These are phyloP conservation scores for Clivina fossor DNA, from an alignment of 2,888 invertebrate species.

Conservation along the genomic window DNA sequence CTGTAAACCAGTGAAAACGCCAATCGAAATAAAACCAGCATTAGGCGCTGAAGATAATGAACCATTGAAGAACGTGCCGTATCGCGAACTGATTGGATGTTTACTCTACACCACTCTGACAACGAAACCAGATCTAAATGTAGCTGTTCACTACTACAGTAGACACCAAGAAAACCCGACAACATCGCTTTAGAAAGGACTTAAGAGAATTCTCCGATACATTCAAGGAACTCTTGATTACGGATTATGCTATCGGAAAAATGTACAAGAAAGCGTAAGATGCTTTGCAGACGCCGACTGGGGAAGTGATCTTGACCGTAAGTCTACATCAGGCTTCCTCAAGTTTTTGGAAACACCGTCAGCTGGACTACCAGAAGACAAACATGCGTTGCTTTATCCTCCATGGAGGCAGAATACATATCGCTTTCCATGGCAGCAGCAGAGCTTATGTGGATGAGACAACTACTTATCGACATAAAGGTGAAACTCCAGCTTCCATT, in stretches of 20 bases:
- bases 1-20: slow-evolving; percentile 40
- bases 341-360: slow-evolving; percentile 40
- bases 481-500: slow-evolving; percentile 13
- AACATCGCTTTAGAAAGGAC: slow-evolving; percentile 37
- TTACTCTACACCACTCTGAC: slow-evolving; percentile 24
- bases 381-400: slow-evolving; percentile 41
- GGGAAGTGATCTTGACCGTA: slow-evolving; percentile 40
- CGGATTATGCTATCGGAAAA: slow-evolving; percentile 17
- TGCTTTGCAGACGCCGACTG: slow-evolving; percentile 43
- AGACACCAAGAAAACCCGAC: slow-evolving; percentile 21
- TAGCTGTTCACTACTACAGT: slow-evolving; percentile 32
- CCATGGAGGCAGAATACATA: slow-evolving; percentile 45
- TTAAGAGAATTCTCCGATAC: slow-evolving; percentile 41
- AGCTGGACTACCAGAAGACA: slow-evolving; percentile 44
- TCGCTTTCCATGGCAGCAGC: slow-evolving; percentile 40
- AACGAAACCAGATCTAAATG: slow-evolving; percentile 27
- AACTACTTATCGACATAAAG: slow-evolving; percentile 38
- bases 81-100: slow-evolving; percentile 24
- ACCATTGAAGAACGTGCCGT: slow-evolving; percentile 1
- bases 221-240: slow-evolving; percentile 32
- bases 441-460: slow-evolving; percentile 43
- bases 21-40: slow-evolving; percentile 37
- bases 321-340: slow-evolving; percentile 43
- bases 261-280: slow-evolving; percentile 12
- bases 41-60: slow-evolving; percentile 19